Conservation (phyloP, 2,113 vertebrate genomes). For the Accipiter virgatus region DNA sequence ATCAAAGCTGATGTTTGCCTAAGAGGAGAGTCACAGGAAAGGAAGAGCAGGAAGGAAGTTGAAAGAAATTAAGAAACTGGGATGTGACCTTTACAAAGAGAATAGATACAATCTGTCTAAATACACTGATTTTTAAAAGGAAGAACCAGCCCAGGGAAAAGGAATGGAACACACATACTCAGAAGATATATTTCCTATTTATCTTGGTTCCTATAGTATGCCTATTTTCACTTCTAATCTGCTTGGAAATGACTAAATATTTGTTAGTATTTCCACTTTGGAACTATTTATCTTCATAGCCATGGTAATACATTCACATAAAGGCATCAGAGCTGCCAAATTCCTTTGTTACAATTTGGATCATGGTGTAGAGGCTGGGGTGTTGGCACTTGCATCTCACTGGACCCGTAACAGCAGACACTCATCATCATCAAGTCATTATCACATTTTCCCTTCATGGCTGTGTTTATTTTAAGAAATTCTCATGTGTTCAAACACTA, state of each 20-base stretch:
- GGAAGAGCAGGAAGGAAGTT: neutral
- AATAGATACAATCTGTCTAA: neutral
- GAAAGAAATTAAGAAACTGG: neutral
- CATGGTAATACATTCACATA: conserved; percentile 54
- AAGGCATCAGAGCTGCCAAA: conserved; percentile 54
- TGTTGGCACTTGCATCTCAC: conserved; percentile 47
- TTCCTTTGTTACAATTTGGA: conserved; percentile 46
- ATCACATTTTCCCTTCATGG: conserved; percentile 63
- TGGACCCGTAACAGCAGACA: conserved; percentile 48
- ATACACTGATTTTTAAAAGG: neutral
- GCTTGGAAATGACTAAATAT: conserved; percentile 58
- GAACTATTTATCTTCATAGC: conserved; percentile 67
- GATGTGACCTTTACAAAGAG: neutral
- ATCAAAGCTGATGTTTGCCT: conserved; percentile 3
- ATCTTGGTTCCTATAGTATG: conserved; percentile 31
- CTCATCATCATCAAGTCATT: conserved; percentile 70
- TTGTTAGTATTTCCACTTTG: conserved; percentile 69
- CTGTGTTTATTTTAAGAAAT: conserved; percentile 62
- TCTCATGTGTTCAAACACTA: conserved; percentile 53
- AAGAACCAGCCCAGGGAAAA: conserved; percentile 16
- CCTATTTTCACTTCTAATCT: conserved; percentile 56
- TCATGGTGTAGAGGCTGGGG: neutral
- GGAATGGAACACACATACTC: neutral
- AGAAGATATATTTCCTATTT: conserved; percentile 25
- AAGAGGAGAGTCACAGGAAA: neutral